Evolutionary conservation across 1,140 invertebrate species (phyloP), one percentile per base, ranked within the genome.

Genomic region (Gryon sp.): DNA sequence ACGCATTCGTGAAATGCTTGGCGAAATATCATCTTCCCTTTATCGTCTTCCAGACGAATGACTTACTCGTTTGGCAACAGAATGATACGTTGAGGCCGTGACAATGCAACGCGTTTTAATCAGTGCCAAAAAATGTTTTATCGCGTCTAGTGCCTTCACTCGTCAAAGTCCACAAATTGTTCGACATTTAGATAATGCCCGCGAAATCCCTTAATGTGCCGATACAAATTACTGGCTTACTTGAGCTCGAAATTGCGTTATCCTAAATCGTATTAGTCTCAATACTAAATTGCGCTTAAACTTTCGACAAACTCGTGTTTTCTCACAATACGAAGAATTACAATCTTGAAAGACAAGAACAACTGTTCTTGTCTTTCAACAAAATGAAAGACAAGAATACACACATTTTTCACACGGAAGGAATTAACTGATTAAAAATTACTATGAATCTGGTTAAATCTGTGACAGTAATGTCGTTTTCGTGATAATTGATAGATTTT

Each of bases 41-140:
- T 78, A 78, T 78, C 76, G 63, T 78, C 69, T 74, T 78, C 76
- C 76, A 74, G 69, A 46, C 60, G 32, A 78, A 53, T 62, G 40
- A 41, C 12, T 76, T 50, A 62, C 19, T 60, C 46, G 53, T 48
- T 60, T 40, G 14, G 41, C 12, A 45, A 62, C 52, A 22, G 50
- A 55, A 59, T 34, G 60, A 1, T 19, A 62, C 16, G 46, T 38
- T 41, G 30, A 46, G n/a, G 12, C n/a, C 2, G 6, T 32, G 38
- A 63, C 52, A 65, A 57, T 57, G 15, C 32, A 15, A 40, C 22
- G 16, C 36, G 26, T 26, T 14, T 14, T 60, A 28, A 30, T 68
- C 60, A 68, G 11, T 19, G 40, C 34, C 41, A 69, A 68, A 52
- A 76, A 68, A 57, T 53, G 34, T 26, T 32, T 12, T 60, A 66